Evolutionary conservation across 1,140 invertebrate genomes (phyloP).

Genomic region (Littorina saxatilis): DNA sequence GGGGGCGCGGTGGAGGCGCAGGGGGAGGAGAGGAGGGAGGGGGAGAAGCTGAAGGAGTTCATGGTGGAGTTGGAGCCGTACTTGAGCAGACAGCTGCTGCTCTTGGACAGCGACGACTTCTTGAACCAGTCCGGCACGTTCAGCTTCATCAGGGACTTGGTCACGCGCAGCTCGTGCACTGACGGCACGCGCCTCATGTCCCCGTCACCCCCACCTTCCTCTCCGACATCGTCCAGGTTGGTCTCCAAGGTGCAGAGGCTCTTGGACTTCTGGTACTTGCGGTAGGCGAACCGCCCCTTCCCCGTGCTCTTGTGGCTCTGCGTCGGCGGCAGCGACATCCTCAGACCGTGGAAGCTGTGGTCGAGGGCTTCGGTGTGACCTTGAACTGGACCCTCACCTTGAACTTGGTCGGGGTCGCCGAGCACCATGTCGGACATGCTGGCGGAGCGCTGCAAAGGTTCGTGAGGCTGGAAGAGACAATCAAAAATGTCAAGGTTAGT

Average conservation of each 20-base stretch:
- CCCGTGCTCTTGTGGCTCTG: slow-evolving; percentile 44
- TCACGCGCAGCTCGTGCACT: slow-evolving; percentile 94
- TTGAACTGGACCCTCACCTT: slow-evolving; percentile 25
- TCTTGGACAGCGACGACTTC: slow-evolving; percentile 79
- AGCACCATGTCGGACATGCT: slow-evolving; percentile 68
- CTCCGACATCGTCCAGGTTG: slow-evolving; percentile 64
- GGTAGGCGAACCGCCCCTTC: slow-evolving; percentile 62
- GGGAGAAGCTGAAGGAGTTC: slow-evolving; percentile 56
- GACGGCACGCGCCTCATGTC: slow-evolving; percentile 82
- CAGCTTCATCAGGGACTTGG: slow-evolving; percentile 92
- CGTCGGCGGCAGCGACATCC: background rate
- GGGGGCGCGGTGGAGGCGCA: slow-evolving; percentile 61
- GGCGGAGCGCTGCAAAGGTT: slow-evolving; percentile 59
- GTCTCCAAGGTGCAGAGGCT: slow-evolving; percentile 70
- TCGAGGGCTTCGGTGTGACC: slow-evolving; percentile 18
- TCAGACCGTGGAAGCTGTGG: slow-evolving; percentile 16
- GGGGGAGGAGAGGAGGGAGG: slow-evolving; percentile 64
- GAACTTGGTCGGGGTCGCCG: slow-evolving; percentile 40
- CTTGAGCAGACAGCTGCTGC: slow-evolving; percentile 62
- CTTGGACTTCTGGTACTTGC: slow-evolving; percentile 69
- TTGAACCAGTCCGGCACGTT: slow-evolving; percentile 97
- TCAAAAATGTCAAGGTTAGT: slow-evolving; percentile 61
- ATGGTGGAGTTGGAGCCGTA: slow-evolving; percentile 65
- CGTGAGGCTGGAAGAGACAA: slow-evolving; percentile 65
- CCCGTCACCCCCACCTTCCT: slow-evolving; percentile 57